Evolutionary conservation across 2,888 invertebrate species (phyloP).

Genomic region (Orchesellides sinensis): DNA sequence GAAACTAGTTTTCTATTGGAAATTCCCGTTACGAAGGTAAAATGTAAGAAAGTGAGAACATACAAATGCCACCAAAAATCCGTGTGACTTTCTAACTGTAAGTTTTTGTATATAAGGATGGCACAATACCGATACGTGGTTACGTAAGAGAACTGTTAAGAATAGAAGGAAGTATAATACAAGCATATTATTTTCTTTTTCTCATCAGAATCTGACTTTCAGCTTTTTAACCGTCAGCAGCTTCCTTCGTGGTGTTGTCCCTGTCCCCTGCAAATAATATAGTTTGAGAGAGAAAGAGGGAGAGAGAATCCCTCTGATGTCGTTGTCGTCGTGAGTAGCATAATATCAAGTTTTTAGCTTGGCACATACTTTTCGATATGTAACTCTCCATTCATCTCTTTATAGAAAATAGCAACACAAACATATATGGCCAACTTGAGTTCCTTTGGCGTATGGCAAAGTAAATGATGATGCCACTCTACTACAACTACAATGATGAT

Average conservation of each 20-base stretch:
- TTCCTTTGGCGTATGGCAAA: constrained; percentile 2
- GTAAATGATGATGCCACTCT: constrained; percentile 17
- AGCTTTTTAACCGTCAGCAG: too few relatives aligned
- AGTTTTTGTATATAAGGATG: too few relatives aligned
- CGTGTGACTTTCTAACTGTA: too few relatives aligned
- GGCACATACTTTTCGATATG: constrained; percentile 32
- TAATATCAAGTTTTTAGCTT: constrained; percentile 53
- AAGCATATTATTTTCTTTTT: too few relatives aligned
- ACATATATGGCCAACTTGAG: constrained; percentile 21
- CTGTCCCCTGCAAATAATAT: too few relatives aligned
- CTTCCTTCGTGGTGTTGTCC: too few relatives aligned
- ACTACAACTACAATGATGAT: constrained; percentile 32
- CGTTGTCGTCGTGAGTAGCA: constrained; percentile 60
- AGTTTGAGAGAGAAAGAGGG: not conserved
- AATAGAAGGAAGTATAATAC: constrained; percentile 2
- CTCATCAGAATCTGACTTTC: too few relatives aligned
- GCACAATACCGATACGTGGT: too few relatives aligned
- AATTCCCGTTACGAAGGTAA: constrained; percentile 47
- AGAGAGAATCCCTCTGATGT: constrained; percentile 51
- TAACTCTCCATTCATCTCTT: constrained; percentile 1
- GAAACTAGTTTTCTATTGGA: not conserved
- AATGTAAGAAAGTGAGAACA: too few relatives aligned
- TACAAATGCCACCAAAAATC: too few relatives aligned
- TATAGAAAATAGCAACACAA: not conserved
- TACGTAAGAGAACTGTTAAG: too few relatives aligned